Percentiles rank a stretch among this genome's conserved stretches.
Conservation (phyloP, 2,888 invertebrate genomes). For the Oasisia sp. region DNA sequence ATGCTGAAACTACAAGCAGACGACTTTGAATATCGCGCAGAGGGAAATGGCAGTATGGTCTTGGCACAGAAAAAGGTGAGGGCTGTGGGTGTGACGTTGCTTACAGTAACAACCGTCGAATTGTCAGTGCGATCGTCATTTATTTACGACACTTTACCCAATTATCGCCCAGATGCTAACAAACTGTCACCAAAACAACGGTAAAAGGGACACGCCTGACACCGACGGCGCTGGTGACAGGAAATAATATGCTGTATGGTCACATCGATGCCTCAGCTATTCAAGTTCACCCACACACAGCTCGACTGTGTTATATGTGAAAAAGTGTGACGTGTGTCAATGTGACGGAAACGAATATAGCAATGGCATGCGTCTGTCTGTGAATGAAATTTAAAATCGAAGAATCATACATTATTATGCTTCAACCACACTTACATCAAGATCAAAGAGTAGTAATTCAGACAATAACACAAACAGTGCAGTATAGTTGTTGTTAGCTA, state of each 20-base stretch:
- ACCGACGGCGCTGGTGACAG: background rate
- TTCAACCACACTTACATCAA: background rate
- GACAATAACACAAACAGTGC: background rate
- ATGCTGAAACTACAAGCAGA: background rate
- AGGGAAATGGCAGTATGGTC: background rate
- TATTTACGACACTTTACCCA: background rate
- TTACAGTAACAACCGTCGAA: background rate
- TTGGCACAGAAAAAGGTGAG: background rate
- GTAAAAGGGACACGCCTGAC: background rate
- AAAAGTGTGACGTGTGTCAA: background rate
- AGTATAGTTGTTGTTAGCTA: background rate
- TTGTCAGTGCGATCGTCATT: background rate
- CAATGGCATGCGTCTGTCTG: too few species aligned
- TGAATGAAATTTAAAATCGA: background rate
- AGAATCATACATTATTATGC: background rate
- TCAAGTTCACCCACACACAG: background rate
- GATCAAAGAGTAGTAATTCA: background rate
- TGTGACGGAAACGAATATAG: background rate
- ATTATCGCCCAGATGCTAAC: background rate
- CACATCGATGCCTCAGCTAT: background rate
- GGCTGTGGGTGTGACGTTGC: background rate
- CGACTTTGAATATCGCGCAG: background rate
- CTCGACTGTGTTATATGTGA: background rate
- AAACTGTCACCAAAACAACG: background rate
- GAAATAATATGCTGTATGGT: background rate